Conservation (phyloP, 1,140 invertebrate species). For the Macrocentrus cingulum region DNA sequence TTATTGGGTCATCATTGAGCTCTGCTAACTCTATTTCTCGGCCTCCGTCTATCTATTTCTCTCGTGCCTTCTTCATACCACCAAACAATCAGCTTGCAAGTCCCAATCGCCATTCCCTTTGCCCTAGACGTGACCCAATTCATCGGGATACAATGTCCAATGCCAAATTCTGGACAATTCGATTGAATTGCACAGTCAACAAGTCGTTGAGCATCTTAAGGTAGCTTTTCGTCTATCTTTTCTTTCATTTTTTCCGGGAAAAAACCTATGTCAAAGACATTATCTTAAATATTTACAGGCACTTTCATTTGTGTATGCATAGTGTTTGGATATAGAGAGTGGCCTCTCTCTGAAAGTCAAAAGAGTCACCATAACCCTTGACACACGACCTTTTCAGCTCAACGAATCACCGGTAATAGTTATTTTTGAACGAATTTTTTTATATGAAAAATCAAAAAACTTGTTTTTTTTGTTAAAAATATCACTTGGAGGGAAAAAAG, state of each 20-base stretch:
- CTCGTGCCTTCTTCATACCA: neutral
- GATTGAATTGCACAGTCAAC: slow-evolving; percentile 12
- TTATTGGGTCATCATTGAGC: slow-evolving; percentile 22
- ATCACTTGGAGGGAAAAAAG: too few species aligned
- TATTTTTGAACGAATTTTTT: too few species aligned
- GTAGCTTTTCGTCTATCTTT: neutral
- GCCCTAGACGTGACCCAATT: slow-evolving; percentile 8
- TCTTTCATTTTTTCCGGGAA: neutral
- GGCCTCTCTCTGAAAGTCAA: slow-evolving; percentile 11
- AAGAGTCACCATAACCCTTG: too few species aligned
- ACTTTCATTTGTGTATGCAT: neutral
- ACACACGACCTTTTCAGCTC: too few species aligned
- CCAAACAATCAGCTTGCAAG: slow-evolving; percentile 9
- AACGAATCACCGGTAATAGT: too few species aligned
- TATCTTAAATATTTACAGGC: slow-evolving; percentile 19
- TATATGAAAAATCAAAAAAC: too few species aligned
- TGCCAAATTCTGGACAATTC: slow-evolving; percentile 1
- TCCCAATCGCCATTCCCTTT: neutral
- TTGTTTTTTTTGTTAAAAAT: too few species aligned
- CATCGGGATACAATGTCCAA: neutral
- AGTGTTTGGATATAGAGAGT: slow-evolving; percentile 5
- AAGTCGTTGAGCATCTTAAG: neutral
- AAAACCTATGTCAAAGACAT: slow-evolving; percentile 6
- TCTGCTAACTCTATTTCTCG: slow-evolving; percentile 4
- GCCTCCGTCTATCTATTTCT: neutral